phyloP scores from a whole-genome alignment of 2,797 vertebrate species.

The Apogon hyalosoma region DNA sequence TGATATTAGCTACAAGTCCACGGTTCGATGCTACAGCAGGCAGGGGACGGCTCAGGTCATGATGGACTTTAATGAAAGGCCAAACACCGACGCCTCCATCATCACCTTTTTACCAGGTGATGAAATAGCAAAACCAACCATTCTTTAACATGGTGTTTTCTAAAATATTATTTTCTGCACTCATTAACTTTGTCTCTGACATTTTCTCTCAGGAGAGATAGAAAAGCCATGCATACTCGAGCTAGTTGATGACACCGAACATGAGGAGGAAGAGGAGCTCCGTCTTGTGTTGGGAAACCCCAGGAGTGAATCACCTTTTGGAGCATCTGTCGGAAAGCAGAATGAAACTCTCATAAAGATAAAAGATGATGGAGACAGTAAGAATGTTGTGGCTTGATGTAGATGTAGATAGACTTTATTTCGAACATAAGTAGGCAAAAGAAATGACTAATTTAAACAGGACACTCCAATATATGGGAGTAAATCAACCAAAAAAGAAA shows the following conservation, averaged over 20 bases:
- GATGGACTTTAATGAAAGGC: conserved; percentile 95
- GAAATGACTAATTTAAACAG: no score
- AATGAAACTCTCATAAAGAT: conserved; percentile 94
- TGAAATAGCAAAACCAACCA: conserved; percentile 4
- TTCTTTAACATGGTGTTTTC: neutral
- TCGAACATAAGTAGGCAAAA: no score
- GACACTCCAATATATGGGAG: no score
- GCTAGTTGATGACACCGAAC: conserved; percentile 88
- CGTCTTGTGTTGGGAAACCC: conserved; percentile 93
- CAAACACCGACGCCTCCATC: conserved; percentile 91
- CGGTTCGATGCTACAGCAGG: conserved; percentile 93
- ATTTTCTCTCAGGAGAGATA: conserved; percentile 85
- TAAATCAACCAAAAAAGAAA: no score
- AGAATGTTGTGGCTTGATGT: conserved; percentile 55
- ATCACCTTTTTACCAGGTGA: conserved; percentile 92
- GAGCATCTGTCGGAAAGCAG: conserved; percentile 90
- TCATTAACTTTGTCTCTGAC: neutral
- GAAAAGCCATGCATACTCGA: conserved; percentile 89
- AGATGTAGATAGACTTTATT: no score
- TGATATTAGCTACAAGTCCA: conserved; percentile 88
- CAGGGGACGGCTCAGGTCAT: conserved; percentile 96
- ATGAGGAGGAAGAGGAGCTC: conserved; percentile 93
- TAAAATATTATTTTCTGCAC: neutral
- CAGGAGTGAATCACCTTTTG: conserved; percentile 89
- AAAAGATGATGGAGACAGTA: conserved; percentile 91